Base-by-base conservation (phyloP, 2,113 vertebrate species). In the Notarius quadriscutis region DNA sequence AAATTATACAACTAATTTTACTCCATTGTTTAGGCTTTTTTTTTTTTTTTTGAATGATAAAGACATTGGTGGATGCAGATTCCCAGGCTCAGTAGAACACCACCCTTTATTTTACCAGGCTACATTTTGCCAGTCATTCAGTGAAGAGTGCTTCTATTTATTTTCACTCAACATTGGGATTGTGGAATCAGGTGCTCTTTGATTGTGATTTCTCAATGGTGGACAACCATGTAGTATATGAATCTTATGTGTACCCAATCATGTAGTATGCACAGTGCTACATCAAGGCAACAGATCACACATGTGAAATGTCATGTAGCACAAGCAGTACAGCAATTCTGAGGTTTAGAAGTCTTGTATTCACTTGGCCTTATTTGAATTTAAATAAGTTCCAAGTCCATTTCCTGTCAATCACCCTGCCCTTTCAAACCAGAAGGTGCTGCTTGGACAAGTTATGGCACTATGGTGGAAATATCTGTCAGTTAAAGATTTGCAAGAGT, bases 371-470 rank as follows among this genome's bases (percentile, higher is more conserved):
- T 80, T 80, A 58, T 30, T 80, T 80, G 15, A 80, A 57, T 80
- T 30, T 57, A 80, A 80, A 80, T 80, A 80, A 80, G 53, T 80
- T 53, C 58, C 78, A 80, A 80, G 53, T 80, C n/a, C 58, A 58
- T 80, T 80, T 80, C 53, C 78, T 80, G 78, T 58, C 53, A 80
- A 6, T 57, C 78, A 58, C 30, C 78, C 27, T 80, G 53, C 27
- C 53, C 53, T 80, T 80, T 80, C 27, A 15, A 80, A 27, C 53
- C 20, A 41, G 6, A 27, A 15, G 27, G 27, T 8, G 14, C 53
- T 80, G 53, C 51, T 30, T 18, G 6, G 53, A 80, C 53, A 80
- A 18, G n/a, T 10, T 30, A 8, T 80, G 15, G 11, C n/a, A 17
- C 2, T 57, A 79, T 53, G 22, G 14, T 55, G 75, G 25, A 79